Conservation (phyloP, 2,113 vertebrate genomes). For the Salvelinus namaycush region DNA sequence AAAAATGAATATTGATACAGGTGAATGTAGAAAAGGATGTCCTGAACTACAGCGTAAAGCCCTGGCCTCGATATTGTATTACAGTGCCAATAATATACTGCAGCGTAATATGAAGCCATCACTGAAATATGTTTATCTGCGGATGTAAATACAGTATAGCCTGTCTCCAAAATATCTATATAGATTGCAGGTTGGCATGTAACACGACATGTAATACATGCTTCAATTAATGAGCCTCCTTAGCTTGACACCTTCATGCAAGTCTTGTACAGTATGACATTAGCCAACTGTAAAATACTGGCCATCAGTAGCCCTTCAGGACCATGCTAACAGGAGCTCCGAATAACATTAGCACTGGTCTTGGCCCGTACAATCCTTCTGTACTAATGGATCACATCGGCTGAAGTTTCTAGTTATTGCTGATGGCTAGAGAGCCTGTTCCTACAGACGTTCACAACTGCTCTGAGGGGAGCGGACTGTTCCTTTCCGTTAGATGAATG, state of each 20-base stretch:
- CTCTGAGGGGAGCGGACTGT: constrained; percentile 24
- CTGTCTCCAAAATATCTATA: neutral
- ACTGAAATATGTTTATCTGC: too few relatives aligned
- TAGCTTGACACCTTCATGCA: neutral
- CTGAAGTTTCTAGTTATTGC: neutral
- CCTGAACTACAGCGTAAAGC: too few relatives aligned
- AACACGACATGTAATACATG: too few relatives aligned
- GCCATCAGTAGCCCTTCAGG: neutral
- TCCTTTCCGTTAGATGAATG: constrained; percentile 43
- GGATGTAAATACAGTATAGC: neutral
- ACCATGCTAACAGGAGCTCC: neutral
- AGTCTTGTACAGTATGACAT: neutral
- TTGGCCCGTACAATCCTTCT: neutral
- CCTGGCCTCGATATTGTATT: too few relatives aligned
- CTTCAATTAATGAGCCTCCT: too few relatives aligned
- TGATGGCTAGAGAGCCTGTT: constrained; percentile 7
- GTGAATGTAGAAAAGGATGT: too few relatives aligned
- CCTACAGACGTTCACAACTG: neutral
- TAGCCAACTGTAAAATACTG: neutral
- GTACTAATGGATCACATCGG: neutral
- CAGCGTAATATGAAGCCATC: too few relatives aligned
- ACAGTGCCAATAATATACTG: too few relatives aligned
- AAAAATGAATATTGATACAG: too few relatives aligned
- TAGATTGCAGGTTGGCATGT: too few relatives aligned
- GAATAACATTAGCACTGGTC: neutral